Base-by-base conservation (phyloP, 2,888 invertebrate species). In the Rapana venosa region DNA sequence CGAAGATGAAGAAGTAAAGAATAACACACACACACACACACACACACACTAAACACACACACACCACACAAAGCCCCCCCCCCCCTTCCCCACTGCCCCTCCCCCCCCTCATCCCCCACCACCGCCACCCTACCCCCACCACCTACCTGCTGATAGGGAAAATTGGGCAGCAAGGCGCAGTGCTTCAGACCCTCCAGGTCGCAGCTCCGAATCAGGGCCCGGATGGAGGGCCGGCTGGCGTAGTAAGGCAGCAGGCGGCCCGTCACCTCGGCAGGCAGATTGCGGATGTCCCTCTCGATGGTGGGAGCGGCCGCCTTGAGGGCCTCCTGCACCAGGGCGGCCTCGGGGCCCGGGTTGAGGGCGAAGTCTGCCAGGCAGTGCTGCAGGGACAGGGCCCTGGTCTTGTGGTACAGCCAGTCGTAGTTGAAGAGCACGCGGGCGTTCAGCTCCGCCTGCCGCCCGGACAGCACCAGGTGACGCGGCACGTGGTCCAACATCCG, bases 361-460 rank as follows among this genome's bases (percentile, higher is more conserved):
- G 92, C 92, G 90, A 96, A 95, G 91, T 96, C 96, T 8, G 92
- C 93, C 90, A 96, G 92, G 47, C 95, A 94, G 89, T 95, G 94
- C 87, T 95, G 94, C 88, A 96, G 89, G 0, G 95, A 95, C 32
- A 96, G 91, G 0, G 96, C 95, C 90, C 94, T 95, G 20, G 94
- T 94, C 91, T 96, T 96, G 92, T 94, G 95, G 92, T 95, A 95
- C 85, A 96, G 90, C 96, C 96, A 96, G 87, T 96, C 95, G 90
- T 96, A 96, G 91, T 94, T 95, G 92, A 96, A 96, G 56, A 95
- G 92, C 11, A 95, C 95, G 22, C 93, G 90, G 22, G 90, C 90
- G 90, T 95, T 94, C n/a, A 96, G 92, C 90, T 96, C 96, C 8
- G 94, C 92, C 58, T 94, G 90, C 26, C 95, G 91, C n/a, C 95